Evolutionary conservation across 2,888 invertebrate genomes (phyloP), one percentile per base, ranked within the genome.

Genomic region (Galerucella pusilla): DNA sequence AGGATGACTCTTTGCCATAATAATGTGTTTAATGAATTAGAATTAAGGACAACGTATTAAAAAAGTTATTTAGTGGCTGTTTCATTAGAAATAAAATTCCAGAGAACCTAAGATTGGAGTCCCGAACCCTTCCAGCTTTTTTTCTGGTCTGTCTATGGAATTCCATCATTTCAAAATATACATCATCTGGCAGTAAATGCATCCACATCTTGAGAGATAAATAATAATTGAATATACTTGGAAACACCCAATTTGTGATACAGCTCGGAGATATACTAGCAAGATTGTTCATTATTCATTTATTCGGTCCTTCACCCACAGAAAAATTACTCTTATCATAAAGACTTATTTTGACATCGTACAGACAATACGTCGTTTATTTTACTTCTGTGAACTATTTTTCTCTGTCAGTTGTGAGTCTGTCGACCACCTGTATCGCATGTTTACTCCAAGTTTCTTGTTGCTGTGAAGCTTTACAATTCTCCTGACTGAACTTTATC

Each of bases 361-460:
- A 28, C 45, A 60, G 66, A 66, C 60, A 46, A 9, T 16, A 16
- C 61, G 73, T 68, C 67, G 49, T 68, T 68, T 68, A 61, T 73
- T n/a, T 67, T 42, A 61, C 42, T 49, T 42, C 54, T 68, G 7
- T 12, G 16, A 64, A 59, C 61, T 52, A 42, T 71, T 73, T 67
- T 68, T 73, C 52, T 28, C 11, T 35, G 66, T 66, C 52, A 46
- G 28, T 9, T 61, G 70, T 42, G 35, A 25, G 71, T 42, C 64
- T 42, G 35, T 42, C 16, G 66, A 60, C 65, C 71, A 71, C 71
- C 71, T 71, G 71, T 71, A 57, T 60, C 64, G 35, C 60, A 54
- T 64, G 71, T 71, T 70, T n/a, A 69, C 61, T 61, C 1, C 61
- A 4, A 45, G 46, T 46, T 52, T n/a, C 64, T 71, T 28, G 12